A percentile compares a stretch with the other conserved stretches of the same genome.
Evolutionary conservation across 2,797 vertebrate species (phyloP).

Genomic region (Myotis pilosus): DNA sequence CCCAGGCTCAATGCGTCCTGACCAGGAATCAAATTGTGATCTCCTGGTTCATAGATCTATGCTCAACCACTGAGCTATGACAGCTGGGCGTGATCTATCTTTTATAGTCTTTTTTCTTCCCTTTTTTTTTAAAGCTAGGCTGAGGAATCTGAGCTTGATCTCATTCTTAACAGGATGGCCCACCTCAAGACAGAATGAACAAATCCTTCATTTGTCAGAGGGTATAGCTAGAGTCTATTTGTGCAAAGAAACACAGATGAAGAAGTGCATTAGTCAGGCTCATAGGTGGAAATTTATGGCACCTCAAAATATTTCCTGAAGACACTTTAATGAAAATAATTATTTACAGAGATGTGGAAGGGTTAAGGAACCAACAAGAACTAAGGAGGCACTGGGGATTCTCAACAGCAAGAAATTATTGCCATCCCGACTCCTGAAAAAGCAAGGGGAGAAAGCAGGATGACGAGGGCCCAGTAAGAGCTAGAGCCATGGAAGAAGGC

Average conservation of each 20-base stretch:
- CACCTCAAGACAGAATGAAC: neutral
- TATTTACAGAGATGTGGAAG: neutral
- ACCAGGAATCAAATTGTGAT: too few relatives aligned
- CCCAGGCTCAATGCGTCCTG: too few relatives aligned
- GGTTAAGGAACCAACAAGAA: neutral
- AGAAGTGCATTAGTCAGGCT: neutral
- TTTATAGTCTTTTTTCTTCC: neutral
- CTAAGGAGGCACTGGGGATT: neutral
- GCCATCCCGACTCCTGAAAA: neutral
- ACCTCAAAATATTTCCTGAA: neutral
- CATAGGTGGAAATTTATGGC: neutral
- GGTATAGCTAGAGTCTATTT: neutral
- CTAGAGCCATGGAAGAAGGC: neutral
- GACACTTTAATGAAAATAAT: neutral
- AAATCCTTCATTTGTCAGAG: conserved; percentile 1
- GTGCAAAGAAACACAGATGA: neutral
- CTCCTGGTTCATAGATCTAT: too few relatives aligned
- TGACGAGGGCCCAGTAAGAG: neutral
- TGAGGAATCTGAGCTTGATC: neutral
- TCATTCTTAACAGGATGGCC: neutral
- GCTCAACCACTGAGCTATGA: too few relatives aligned
- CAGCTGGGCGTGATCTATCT: neutral
- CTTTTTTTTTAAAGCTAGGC: neutral
- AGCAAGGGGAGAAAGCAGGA: neutral
- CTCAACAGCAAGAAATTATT: neutral